Conservation (phyloP, 2,888 invertebrate genomes). For the Brenthis hecate region DNA sequence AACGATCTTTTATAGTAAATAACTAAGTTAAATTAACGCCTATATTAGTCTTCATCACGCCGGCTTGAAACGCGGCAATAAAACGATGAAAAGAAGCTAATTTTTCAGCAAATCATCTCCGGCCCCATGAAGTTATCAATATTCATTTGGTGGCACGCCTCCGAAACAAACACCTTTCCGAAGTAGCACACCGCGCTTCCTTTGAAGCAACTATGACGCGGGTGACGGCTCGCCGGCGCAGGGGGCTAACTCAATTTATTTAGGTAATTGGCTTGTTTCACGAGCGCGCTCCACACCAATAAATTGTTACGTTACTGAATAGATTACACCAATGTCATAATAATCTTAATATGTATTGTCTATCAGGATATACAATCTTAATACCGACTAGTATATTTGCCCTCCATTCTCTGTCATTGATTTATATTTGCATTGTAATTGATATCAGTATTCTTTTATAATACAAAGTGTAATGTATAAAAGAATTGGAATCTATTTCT, state of each 20-base stretch:
- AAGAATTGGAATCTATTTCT: too few species aligned
- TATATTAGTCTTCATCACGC: conserved; percentile 79
- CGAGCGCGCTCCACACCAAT: conserved; percentile 57
- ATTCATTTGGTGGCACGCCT: conserved; percentile 79
- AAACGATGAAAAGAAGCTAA: conserved; percentile 81
- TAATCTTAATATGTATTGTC: conserved; percentile 32
- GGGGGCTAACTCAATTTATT: conserved; percentile 65
- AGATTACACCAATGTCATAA: conserved; percentile 45
- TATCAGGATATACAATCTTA: background rate
- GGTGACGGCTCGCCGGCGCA: conserved; percentile 44
- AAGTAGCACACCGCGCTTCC: conserved; percentile 66
- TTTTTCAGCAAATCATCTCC: conserved; percentile 82
- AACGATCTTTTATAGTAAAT: conserved; percentile 63
- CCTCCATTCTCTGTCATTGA: too few species aligned
- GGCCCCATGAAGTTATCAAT: conserved; percentile 80
- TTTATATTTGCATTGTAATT: too few species aligned
- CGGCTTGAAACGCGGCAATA: conserved; percentile 71
- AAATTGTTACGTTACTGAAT: conserved; percentile 49
- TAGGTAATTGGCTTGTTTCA: conserved; percentile 76
- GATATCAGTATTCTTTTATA: too few species aligned
- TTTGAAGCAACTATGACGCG: conserved; percentile 70
- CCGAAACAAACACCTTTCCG: conserved; percentile 79
- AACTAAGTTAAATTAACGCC: conserved; percentile 75
- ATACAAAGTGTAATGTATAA: too few species aligned
- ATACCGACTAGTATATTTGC: background rate